These are phyloP conservation scores for Dreissena rostriformis DNA, from an alignment of 1,140 invertebrate species.

Conservation along the genomic window DNA sequence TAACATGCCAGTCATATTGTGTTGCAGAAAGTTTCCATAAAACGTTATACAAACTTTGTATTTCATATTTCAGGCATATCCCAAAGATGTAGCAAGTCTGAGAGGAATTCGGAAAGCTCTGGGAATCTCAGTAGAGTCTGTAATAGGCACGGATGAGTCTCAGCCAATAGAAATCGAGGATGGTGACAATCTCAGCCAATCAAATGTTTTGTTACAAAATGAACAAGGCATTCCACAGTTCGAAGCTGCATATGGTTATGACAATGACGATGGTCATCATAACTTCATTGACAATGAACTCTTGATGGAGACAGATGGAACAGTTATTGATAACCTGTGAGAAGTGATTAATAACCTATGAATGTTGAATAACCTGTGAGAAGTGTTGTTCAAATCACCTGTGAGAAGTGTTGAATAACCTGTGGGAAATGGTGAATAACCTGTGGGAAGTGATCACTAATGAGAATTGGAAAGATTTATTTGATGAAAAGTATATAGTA, in stretches of 20 bases:
- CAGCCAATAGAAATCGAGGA: constrained; percentile 54
- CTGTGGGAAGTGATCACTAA: too few relatives aligned
- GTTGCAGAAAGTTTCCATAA: too few relatives aligned
- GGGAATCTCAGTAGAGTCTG: constrained; percentile 46
- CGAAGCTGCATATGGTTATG: neutral
- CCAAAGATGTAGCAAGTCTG: constrained; percentile 36
- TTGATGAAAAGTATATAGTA: too few relatives aligned
- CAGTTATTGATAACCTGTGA: constrained; percentile 50
- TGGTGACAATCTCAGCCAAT: constrained; percentile 36
- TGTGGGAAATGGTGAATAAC: too few relatives aligned
- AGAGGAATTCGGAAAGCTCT: constrained; percentile 44
- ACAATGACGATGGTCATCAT: neutral
- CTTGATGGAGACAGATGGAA: constrained; percentile 50
- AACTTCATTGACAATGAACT: constrained; percentile 53
- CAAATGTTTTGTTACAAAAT: constrained; percentile 7
- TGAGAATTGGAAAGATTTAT: too few relatives aligned
- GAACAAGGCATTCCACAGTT: constrained; percentile 4
- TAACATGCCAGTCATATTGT: too few relatives aligned
- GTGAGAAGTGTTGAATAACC: too few relatives aligned
- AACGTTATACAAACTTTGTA: neutral
- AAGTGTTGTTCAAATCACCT: too few relatives aligned
- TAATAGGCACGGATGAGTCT: constrained; percentile 37
- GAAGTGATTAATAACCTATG: neutral
- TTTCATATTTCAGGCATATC: constrained; percentile 34
- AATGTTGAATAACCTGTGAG: too few relatives aligned